Percentiles rank a stretch among this genome's conserved stretches.
Conservation (phyloP, 2,113 vertebrate genomes). For the Platysternon megacephalum region DNA sequence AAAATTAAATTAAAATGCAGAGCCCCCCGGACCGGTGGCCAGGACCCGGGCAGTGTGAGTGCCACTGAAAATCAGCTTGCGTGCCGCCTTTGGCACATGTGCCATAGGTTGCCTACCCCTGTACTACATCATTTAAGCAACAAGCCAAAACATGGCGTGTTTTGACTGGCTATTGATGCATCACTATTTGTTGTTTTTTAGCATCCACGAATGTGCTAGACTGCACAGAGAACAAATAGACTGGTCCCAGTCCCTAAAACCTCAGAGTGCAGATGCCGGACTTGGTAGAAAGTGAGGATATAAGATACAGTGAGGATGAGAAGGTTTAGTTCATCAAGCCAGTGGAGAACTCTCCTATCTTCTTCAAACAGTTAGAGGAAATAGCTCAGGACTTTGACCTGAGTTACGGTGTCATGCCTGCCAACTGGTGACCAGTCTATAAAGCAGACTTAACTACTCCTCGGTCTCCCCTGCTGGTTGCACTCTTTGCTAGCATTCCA, state of each 20-base stretch:
- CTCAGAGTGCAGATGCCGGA: not conserved
- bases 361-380: not conserved
- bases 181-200: not conserved
- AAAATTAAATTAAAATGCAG: no score
- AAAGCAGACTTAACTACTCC: not conserved
- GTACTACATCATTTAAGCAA: not conserved
- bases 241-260: not conserved
- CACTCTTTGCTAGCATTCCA: not conserved
- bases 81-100: no score
- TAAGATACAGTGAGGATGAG: not conserved
- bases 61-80: no score
- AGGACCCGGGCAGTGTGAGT: no score
- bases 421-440: no score
- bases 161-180: not conserved
- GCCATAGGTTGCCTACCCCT: no score
- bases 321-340: not conserved
- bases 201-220: rapidly evolving
- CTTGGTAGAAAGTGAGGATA: not conserved
- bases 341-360: not conserved
- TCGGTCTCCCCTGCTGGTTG: not conserved
- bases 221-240: not conserved
- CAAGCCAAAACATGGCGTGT: not conserved
- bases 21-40: no score
- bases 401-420: no score
- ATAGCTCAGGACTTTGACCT: no score